phyloP scores from a whole-genome alignment of 1,140 invertebrate species.

The Apis florea region DNA sequence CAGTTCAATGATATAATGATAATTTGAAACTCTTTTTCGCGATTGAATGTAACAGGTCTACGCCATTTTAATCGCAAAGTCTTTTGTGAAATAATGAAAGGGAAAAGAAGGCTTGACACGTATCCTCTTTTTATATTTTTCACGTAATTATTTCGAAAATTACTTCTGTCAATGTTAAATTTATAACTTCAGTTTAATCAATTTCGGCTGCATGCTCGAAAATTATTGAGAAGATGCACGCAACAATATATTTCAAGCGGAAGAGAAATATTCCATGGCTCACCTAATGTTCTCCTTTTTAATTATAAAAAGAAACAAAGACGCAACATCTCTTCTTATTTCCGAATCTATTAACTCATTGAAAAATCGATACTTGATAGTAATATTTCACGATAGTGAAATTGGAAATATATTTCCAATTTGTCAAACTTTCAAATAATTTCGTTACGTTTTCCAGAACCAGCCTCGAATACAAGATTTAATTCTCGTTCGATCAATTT shows the following conservation, averaged over 20 bases:
- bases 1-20: too few species aligned
- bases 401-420: too few species aligned
- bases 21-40: too few species aligned
- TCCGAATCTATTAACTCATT: background rate
- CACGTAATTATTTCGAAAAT: background rate
- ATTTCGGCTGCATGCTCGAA: background rate
- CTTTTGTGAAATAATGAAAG: background rate
- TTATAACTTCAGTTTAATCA: conserved; percentile 13
- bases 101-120: background rate
- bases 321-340: background rate
- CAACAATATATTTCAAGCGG: conserved; percentile 1
- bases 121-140: background rate
- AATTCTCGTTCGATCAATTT: background rate
- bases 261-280: background rate
- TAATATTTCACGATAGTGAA: too few species aligned
- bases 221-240: conserved; percentile 13
- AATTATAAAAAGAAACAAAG: too few species aligned
- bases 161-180: background rate
- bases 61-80: background rate
- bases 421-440: background rate
- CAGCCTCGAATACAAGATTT: background rate
- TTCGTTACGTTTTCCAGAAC: background rate
- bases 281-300: background rate
- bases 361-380: too few species aligned
- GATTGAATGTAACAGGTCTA: background rate